Conservation (phyloP, 2,888 invertebrate genomes). For the Rugalucina vietnamica region DNA sequence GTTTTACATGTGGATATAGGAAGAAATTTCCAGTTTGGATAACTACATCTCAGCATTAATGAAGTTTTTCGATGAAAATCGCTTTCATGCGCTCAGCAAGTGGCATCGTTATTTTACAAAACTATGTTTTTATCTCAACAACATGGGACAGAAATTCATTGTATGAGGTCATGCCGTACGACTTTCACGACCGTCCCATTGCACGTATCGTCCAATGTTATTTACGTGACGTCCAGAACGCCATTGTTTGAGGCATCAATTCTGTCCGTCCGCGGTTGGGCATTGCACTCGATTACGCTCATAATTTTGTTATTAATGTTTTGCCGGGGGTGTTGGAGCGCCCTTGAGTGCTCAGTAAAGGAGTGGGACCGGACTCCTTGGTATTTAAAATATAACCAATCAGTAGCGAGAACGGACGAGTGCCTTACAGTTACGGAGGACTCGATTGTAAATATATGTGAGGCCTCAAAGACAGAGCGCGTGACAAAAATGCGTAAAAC, state of each 20-base stretch:
- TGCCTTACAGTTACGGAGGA: not conserved
- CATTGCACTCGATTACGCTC: not conserved
- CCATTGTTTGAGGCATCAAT: conserved; percentile 4
- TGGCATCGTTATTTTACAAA: not conserved
- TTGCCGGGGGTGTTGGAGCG: not conserved
- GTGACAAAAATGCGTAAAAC: not conserved
- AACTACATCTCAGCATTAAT: not conserved
- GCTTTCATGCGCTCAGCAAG: conserved; percentile 5
- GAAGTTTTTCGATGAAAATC: conserved; percentile 17
- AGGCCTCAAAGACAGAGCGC: not conserved
- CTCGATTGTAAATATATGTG: not conserved
- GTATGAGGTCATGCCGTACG: conserved; percentile 2
- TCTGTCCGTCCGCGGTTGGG: not conserved
- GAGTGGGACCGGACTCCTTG: not conserved
- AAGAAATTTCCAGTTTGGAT: not conserved
- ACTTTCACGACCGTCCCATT: conserved; percentile 7
- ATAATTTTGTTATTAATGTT: conserved; percentile 5
- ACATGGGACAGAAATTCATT: conserved; percentile 9
- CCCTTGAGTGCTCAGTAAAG: not conserved
- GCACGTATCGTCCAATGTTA: not conserved
- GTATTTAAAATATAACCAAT: not conserved
- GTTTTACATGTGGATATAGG: not conserved
- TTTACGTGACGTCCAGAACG: conserved; percentile 10
- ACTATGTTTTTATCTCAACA: conserved; percentile 7
- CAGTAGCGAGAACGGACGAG: not conserved